Evolutionary conservation across 2,113 vertebrate genomes (phyloP).

Genomic region (Leptobrachium ailaonicum): DNA sequence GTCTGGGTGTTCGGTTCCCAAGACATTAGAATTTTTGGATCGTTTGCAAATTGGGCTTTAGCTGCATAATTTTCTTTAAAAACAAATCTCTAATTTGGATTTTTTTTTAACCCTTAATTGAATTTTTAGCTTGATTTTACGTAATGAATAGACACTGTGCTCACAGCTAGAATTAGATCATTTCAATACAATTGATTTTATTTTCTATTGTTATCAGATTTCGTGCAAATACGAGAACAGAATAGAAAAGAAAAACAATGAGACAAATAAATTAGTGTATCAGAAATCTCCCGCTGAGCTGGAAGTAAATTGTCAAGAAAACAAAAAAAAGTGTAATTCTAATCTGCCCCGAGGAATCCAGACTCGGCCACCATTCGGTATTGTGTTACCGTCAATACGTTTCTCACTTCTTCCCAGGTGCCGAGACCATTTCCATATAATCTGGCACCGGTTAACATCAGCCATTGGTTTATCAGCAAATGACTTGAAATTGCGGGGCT

Average conservation of each 20-base stretch:
- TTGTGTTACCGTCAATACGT: slow-evolving; percentile 56
- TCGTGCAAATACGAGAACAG: too few species aligned
- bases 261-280: slow-evolving; percentile 24
- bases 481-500: slow-evolving; percentile 49
- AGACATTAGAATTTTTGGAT: too few species aligned
- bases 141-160: too few species aligned
- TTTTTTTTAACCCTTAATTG: too few species aligned
- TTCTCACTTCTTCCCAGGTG: slow-evolving; percentile 64
- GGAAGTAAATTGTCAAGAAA: slow-evolving; percentile 54
- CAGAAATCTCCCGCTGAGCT: slow-evolving; percentile 61
- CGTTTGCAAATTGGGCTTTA: too few species aligned
- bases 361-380: slow-evolving; percentile 56
- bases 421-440: slow-evolving; percentile 66
- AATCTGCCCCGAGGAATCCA: slow-evolving; percentile 57
- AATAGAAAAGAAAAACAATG: slow-evolving; percentile 35
- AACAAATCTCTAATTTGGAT: too few species aligned
- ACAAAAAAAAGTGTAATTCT: slow-evolving; percentile 55
- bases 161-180: too few species aligned
- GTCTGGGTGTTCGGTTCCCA: too few species aligned
- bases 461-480: slow-evolving; percentile 65
- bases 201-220: too few species aligned
- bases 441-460: slow-evolving; percentile 59
- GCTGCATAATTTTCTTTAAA: too few species aligned
- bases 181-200: too few species aligned
- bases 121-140: too few species aligned